Evolutionary conservation across 2,797 vertebrate species (phyloP).

Genomic region (Lycodopsis pacificus): DNA sequence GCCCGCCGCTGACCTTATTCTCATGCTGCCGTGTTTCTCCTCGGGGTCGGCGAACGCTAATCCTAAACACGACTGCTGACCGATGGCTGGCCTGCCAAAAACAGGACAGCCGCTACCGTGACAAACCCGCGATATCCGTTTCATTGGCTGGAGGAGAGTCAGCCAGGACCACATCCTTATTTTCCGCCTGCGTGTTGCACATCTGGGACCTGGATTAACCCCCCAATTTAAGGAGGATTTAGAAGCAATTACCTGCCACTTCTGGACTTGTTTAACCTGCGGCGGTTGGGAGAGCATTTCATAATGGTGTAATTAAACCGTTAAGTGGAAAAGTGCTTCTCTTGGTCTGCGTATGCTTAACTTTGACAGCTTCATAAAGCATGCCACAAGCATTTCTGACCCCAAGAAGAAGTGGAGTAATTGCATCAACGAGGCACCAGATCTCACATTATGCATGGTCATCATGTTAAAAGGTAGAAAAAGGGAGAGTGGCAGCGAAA

Average conservation of each 20-base stretch:
- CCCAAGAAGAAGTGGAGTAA: not conserved
- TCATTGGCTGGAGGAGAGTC: slow-evolving; percentile 47
- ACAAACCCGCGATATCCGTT: slow-evolving; percentile 52
- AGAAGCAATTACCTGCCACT: slow-evolving; percentile 55
- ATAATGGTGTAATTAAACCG: slow-evolving; percentile 1
- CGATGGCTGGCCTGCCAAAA: slow-evolving; percentile 65
- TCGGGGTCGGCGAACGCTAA: slow-evolving; percentile 54
- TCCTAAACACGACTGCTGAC: slow-evolving; percentile 64
- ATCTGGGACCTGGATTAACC: slow-evolving; percentile 65
- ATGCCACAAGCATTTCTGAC: not conserved
- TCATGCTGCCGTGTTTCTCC: slow-evolving; percentile 34
- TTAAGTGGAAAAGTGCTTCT: slow-evolving; percentile 2
- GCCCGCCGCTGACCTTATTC: slow-evolving; percentile 63
- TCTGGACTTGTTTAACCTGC: slow-evolving; percentile 33
- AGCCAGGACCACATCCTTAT: slow-evolving; percentile 23
- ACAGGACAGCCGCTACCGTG: slow-evolving; percentile 45
- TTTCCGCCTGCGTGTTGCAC: slow-evolving; percentile 47
- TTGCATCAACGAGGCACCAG: not conserved
- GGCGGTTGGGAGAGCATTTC: slow-evolving; percentile 13
- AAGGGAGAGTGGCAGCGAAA: slow-evolving; percentile 5
- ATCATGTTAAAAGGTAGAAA: slow-evolving; percentile 7
- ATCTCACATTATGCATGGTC: slow-evolving; percentile 4
- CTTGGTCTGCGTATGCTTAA: slow-evolving; percentile 6
- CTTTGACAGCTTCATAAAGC: slow-evolving; percentile 16
- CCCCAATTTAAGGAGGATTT: slow-evolving; percentile 60